phyloP scores from a whole-genome alignment of 2,888 invertebrate genomes.

The Steinernema hermaphroditum region DNA sequence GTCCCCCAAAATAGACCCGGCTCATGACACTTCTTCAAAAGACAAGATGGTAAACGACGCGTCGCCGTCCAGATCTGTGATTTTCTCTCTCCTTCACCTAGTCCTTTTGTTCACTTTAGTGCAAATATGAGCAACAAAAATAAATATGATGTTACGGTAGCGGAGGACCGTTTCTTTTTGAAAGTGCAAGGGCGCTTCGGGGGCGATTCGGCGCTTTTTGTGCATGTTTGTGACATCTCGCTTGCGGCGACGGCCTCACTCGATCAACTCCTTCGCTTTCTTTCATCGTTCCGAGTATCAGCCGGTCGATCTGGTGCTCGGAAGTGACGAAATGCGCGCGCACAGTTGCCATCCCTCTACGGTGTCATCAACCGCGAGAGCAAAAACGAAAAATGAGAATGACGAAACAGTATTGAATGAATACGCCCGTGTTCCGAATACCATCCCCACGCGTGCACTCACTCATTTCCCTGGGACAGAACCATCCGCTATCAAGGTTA shows the following conservation, averaged over 20 bases:
- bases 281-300: not conserved
- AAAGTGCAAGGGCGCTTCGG: not conserved
- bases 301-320: slow-evolving; percentile 1
- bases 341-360: slow-evolving; percentile 14
- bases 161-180: not conserved
- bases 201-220: no score
- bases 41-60: slow-evolving; percentile 25
- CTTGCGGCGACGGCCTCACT: no score
- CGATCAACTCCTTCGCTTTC: not conserved
- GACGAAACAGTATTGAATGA: slow-evolving; percentile 22
- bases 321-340: slow-evolving; percentile 21
- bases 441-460: slow-evolving; percentile 12
- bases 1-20: slow-evolving; percentile 25
- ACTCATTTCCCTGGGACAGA: slow-evolving; percentile 11
- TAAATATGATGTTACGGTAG: slow-evolving; percentile 18
- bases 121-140: slow-evolving; percentile 17
- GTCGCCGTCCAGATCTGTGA: slow-evolving; percentile 18
- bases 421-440: slow-evolving; percentile 25
- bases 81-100: not conserved
- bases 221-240: slow-evolving; percentile 1
- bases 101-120: not conserved
- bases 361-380: slow-evolving; percentile 13
- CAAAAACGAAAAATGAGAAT: slow-evolving; percentile 19
- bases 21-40: slow-evolving; percentile 24
- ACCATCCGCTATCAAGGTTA: slow-evolving; percentile 24